Evolutionary conservation across 2,888 invertebrate genomes (phyloP), one percentile per base, ranked within the genome.

Genomic region (Volucella bombylans): DNA sequence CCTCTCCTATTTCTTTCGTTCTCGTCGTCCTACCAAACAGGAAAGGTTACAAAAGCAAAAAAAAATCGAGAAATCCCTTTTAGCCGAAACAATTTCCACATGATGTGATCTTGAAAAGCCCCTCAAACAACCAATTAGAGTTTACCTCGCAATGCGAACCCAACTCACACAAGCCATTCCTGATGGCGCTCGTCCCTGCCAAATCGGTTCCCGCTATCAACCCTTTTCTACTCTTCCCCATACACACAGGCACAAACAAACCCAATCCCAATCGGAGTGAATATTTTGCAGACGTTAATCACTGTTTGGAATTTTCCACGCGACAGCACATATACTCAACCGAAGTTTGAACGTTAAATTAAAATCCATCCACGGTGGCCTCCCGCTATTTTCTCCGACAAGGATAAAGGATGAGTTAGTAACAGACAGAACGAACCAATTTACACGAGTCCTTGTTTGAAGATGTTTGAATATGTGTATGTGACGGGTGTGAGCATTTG

Each of bases 101-200:
- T 85, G 85, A 85, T 77, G 81, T 85, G 85, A 81, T 85, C 85
- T 80, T 81, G 68, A 77, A 85, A 81, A 81, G 81, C 81, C 76
- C 76, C 76, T 81, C 85, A 76, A 85, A 85, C 85, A 85, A 85
- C 85, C 85, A 85, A 85, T 85, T 85, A 85, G 85, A 85, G 71
- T 85, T 31, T 85, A 81, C 85, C 81, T 81, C 85, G 76, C 81
- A 81, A 80, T 82, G 71, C 76, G 50, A 59, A 54, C 62, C 69
- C 64, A 55, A 55, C 82, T 64, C 62, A n/a, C 47, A 55, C 12
- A 71, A 12, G 12, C 39, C 57, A 15, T 15, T 14, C 11, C 55
- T 10, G 2, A 9, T 38, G 3, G 45, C 39, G 10, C 10, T 43
- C 9, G 12, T 23, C 12, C n/a, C 0, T 59, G 4, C 77, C 12